Evolutionary conservation across 2,797 vertebrate genomes (phyloP).

Genomic region (Mastacembelus armatus): DNA sequence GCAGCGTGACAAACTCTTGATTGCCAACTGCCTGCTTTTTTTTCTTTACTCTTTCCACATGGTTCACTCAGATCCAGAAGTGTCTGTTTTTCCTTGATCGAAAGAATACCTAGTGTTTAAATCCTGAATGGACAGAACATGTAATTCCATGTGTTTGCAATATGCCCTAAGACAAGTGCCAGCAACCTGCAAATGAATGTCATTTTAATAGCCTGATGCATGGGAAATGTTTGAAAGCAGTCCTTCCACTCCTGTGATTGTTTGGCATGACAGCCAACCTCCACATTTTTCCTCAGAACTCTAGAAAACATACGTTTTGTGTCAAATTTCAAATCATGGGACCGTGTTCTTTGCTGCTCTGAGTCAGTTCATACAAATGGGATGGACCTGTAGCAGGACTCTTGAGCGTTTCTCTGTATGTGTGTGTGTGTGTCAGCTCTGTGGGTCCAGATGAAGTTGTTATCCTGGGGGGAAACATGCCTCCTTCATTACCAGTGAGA

Average conservation of each 20-base stretch:
- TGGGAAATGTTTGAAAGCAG: constrained; percentile 81
- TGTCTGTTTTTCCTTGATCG: constrained; percentile 65
- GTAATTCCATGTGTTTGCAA: constrained; percentile 83
- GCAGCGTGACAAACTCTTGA: constrained; percentile 55
- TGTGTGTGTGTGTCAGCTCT: constrained; percentile 32
- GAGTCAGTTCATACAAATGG: constrained; percentile 42
- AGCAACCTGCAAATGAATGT: constrained; percentile 82
- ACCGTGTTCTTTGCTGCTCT: constrained; percentile 53
- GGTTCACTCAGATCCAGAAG: constrained; percentile 58
- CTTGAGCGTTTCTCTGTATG: constrained; percentile 15
- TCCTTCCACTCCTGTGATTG: constrained; percentile 77
- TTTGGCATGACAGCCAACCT: constrained; percentile 78
- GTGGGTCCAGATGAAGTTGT: constrained; percentile 69
- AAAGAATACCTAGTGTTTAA: constrained; percentile 80
- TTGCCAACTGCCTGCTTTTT: constrained; percentile 46
- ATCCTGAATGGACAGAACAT: constrained; percentile 77
- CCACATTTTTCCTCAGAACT: constrained; percentile 72
- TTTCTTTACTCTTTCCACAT: constrained; percentile 68
- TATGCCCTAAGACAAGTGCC: constrained; percentile 80
- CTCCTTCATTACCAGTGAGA: constrained; percentile 76
- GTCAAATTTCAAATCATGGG: constrained; percentile 76
- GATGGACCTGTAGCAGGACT: constrained; percentile 51
- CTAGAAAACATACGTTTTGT: constrained; percentile 79
- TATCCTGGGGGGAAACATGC: constrained; percentile 78
- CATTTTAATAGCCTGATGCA: constrained; percentile 82